Evolutionary conservation across 2,888 invertebrate species (phyloP).

Genomic region (Nemotelus pantherinus): DNA sequence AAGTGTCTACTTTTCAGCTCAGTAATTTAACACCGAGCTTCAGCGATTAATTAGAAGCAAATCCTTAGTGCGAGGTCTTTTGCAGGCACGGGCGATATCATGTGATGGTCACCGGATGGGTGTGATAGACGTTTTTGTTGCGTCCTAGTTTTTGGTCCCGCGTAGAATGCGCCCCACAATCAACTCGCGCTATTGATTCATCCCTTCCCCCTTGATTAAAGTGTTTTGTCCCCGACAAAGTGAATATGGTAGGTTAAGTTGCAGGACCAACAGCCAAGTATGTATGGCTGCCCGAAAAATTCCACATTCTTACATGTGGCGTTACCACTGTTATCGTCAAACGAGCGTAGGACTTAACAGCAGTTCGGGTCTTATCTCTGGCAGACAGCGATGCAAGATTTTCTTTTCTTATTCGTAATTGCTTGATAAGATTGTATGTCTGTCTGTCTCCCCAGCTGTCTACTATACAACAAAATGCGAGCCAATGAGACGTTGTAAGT

Average conservation of each 20-base stretch:
- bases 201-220: not conserved
- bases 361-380: conserved; percentile 25
- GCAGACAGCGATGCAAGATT: conserved; percentile 20
- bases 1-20: conserved; percentile 40
- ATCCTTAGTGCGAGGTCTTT: conserved; percentile 8
- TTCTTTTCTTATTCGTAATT: not conserved
- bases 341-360: conserved; percentile 15
- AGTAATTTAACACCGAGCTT: conserved; percentile 41
- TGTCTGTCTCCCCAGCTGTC: too few species aligned
- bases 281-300: not conserved
- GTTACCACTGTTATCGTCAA: conserved; percentile 3
- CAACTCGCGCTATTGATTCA: not conserved
- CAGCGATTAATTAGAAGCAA: conserved; percentile 39
- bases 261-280: not conserved
- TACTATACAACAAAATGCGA: too few species aligned
- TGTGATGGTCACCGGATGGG: not conserved
- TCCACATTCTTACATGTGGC: conserved; percentile 28
- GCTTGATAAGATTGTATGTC: not conserved
- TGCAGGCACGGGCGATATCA: not conserved
- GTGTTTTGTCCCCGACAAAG: not conserved
- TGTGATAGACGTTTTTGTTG: conserved; percentile 1
- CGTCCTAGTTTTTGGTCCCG: conserved; percentile 1
- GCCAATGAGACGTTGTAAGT: too few species aligned
- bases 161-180: conserved; percentile 3
- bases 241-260: conserved; percentile 7